Base-by-base conservation (phyloP, 2,797 vertebrate species). In the Hyperoplus immaculatus region DNA sequence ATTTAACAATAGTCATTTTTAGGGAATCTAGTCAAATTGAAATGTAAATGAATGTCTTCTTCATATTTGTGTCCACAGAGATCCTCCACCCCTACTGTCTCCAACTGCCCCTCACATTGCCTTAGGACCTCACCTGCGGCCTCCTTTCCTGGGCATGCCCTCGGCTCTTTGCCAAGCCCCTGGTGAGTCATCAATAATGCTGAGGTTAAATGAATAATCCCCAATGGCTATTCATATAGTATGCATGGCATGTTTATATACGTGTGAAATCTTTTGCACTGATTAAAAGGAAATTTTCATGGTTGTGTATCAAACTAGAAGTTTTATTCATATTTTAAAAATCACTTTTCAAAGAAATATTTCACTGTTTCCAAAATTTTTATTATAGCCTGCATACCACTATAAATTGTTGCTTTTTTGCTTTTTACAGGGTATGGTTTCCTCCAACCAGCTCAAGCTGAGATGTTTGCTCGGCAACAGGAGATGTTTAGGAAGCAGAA, bases 401-500 rank as follows among this genome's bases (percentile, higher is more conserved):
- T 56, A 69, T 38, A 58, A 11, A 56, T 63, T 2, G 47, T 15
- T 36, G 15, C 39, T 68, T 6, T 53, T 46, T 1, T 87, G 10
- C 45, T 0, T 51, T 21, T 53, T 75, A 47, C 89, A 99, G 98
- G 97, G 62, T 99, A 98, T 0, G 94, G 97, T 64, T 99, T 99
- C 92, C 95, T 99, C 0, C 97, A 98, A 83, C 96, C 97, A 0
- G 96, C 97, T 71, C 98, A 98, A 86, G 97, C 98, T 0, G 98
- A 99, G 93, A 96, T 99, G 83, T 96, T 99, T 11, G 97, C 96
- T 1, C 96, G 98, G 43, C 98, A 99, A 85, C 98, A 99, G 80
- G 98, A 99, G 90, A 96, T 99, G 94, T 92, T 99, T 16, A 95
- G 98, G 81, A 99, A 99, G 82, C 98, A 99, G 88, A 99, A 97